Base-by-base conservation (phyloP, 2,888 invertebrate species). In the Actias luna region DNA sequence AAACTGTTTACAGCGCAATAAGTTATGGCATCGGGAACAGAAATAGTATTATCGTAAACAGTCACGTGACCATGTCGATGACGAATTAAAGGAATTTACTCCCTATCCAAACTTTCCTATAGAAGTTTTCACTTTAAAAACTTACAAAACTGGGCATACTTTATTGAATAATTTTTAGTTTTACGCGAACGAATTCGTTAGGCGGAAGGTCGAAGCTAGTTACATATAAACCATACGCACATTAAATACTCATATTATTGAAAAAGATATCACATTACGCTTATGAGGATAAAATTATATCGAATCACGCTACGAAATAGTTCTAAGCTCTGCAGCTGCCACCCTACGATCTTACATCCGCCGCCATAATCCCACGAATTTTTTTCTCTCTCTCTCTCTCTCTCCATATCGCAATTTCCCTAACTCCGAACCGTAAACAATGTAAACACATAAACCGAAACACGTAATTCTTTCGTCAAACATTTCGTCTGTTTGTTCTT, bases 401-500 rank as follows among this genome's bases (percentile, higher is more conserved):
- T 78, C 71, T 67, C 59, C 68, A 66, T 76, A 76, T 76, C 80
- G 78, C 80, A 77, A 80, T 79, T 82, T 80, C 74, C 76, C 75
- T 72, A 77, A 85, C 83, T 85, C 73, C 64, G 68, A 76, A 81
- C 82, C 46, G 46, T 50, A 50, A 50, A 50, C 46, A 50, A 50
- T 50, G 46, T 50, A 50, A 50, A 50, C 46, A 50, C 25, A 25
- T 12, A 50, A 7, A 42, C 46, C 46, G 46, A 22, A 29, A 29
- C 55, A 55, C 29, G 55, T 55, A 55, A 55, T 55, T 55, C 55
- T 55, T 55, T 55, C 78, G 82, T 84, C 89, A 91, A 92, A 92
- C 85, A 91, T 75, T 69, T 29, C 68, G 69, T 78, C 71, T 88
- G 80, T 92, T 91, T 92, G 87, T 88, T 85, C 84, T 86, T 78